These are phyloP conservation scores for Napeogenes sylphis DNA, from an alignment of 2,888 invertebrate species.

Conservation along the genomic window DNA sequence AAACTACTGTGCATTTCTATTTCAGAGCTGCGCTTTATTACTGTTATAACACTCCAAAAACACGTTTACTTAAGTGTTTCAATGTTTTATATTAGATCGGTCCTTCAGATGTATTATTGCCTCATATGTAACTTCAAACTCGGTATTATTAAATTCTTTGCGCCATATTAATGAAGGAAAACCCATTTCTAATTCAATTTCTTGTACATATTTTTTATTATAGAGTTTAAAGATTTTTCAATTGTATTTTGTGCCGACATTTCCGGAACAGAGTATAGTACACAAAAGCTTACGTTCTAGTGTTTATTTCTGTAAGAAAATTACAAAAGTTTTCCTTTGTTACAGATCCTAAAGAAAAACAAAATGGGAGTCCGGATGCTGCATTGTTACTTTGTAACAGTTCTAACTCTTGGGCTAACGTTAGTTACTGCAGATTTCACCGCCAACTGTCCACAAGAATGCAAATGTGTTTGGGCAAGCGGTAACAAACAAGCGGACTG, in stretches of 20 bases:
- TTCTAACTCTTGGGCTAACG: slow-evolving; percentile 47
- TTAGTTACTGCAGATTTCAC: slow-evolving; percentile 72
- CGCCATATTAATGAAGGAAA: background rate
- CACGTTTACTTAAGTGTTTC: slow-evolving; percentile 36
- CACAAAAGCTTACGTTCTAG: background rate
- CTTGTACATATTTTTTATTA: background rate
- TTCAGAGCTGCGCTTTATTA: slow-evolving; percentile 41
- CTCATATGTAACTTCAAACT: slow-evolving; percentile 15
- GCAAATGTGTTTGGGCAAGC: slow-evolving; percentile 91
- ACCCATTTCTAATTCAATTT: slow-evolving; percentile 1
- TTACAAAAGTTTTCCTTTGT: slow-evolving; percentile 45
- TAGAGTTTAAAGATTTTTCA: slow-evolving; percentile 8
- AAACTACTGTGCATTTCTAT: slow-evolving; percentile 54
- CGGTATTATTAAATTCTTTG: slow-evolving; percentile 2
- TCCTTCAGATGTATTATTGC: slow-evolving; percentile 19
- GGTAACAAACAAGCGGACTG: slow-evolving; percentile 92
- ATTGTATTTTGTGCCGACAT: slow-evolving; percentile 1
- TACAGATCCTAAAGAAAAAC: slow-evolving; percentile 48
- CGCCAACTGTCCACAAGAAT: slow-evolving; percentile 80
- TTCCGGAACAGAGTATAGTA: background rate
- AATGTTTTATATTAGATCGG: slow-evolving; percentile 31
- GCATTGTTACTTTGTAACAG: slow-evolving; percentile 39
- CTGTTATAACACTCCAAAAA: slow-evolving; percentile 39
- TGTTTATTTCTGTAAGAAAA: slow-evolving; percentile 12
- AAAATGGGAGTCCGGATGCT: slow-evolving; percentile 56